Conservation (phyloP, 2,888 invertebrate genomes). For the Habroteleia sp. region DNA sequence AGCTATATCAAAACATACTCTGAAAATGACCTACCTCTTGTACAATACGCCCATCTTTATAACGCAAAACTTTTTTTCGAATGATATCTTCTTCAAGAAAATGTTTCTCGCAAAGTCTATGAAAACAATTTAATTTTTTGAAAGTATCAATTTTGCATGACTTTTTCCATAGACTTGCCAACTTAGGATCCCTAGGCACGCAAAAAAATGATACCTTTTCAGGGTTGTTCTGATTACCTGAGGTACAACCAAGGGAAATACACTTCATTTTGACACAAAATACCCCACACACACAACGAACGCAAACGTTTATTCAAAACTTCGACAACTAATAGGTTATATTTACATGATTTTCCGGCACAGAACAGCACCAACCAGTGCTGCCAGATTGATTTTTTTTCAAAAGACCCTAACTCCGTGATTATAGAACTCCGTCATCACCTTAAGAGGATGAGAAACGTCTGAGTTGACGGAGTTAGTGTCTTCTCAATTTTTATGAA, state of each 20-base stretch:
- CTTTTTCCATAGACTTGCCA: conserved; percentile 8
- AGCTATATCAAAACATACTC: no score
- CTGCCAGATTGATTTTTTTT: no score
- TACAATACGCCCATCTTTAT: conserved; percentile 16
- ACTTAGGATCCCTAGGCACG: conserved; percentile 16
- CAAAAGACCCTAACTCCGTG: no score
- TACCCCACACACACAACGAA: no score
- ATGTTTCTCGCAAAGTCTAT: conserved; percentile 27
- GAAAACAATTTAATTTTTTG: conserved; percentile 9
- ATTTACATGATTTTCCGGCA: no score
- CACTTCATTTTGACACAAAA: conserved; percentile 11
- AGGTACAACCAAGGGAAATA: conserved; percentile 18
- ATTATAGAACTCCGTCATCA: no score
- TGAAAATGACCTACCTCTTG: conserved; percentile 21
- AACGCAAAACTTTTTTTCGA: conserved; percentile 16
- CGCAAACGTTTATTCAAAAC: no score
- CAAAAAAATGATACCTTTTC: conserved; percentile 21
- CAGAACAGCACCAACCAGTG: no score
- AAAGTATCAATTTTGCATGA: conserved; percentile 7
- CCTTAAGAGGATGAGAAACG: no score
- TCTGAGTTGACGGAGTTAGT: no score
- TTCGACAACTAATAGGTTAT: no score
- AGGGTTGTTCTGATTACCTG: conserved; percentile 23
- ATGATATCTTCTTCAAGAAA: conserved; percentile 26
- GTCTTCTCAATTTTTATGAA: no score